phyloP scores from a whole-genome alignment of 2,888 invertebrate genomes.

The Poecilobothrus nobilitatus region DNA sequence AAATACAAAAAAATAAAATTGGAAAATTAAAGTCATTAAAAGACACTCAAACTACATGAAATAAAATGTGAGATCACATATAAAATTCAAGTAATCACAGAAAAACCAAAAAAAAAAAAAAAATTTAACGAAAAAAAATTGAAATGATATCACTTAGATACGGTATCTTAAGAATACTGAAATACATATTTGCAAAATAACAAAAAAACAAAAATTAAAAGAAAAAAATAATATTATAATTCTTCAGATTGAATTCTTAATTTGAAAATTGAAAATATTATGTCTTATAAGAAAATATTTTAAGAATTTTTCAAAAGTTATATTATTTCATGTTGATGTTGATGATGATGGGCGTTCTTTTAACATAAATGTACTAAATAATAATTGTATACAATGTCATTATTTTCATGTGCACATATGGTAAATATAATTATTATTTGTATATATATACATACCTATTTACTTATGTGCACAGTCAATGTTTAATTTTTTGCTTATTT shows the following conservation, averaged over 20 bases:
- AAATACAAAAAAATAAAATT: too few relatives aligned
- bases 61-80: not conserved
- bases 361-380: too few relatives aligned
- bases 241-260: not conserved
- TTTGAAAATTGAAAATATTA: not conserved
- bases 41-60: not conserved
- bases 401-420: too few relatives aligned
- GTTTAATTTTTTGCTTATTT: too few relatives aligned
- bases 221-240: too few relatives aligned
- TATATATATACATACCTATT: too few relatives aligned
- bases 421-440: too few relatives aligned
- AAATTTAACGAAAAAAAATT: too few relatives aligned
- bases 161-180: slow-evolving; percentile 1
- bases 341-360: not conserved
- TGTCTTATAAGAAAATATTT: not conserved
- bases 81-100: not conserved
- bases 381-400: too few relatives aligned
- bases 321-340: not conserved
- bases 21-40: not conserved
- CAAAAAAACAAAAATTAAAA: not conserved
- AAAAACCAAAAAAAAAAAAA: too few relatives aligned
- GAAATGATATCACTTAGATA: not conserved
- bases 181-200: not conserved
- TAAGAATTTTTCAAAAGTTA: too few relatives aligned
- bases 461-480: too few relatives aligned